These are phyloP conservation scores for Eulemur albifrons DNA, from an alignment of 2,797 vertebrate species.

Conservation along the genomic window DNA sequence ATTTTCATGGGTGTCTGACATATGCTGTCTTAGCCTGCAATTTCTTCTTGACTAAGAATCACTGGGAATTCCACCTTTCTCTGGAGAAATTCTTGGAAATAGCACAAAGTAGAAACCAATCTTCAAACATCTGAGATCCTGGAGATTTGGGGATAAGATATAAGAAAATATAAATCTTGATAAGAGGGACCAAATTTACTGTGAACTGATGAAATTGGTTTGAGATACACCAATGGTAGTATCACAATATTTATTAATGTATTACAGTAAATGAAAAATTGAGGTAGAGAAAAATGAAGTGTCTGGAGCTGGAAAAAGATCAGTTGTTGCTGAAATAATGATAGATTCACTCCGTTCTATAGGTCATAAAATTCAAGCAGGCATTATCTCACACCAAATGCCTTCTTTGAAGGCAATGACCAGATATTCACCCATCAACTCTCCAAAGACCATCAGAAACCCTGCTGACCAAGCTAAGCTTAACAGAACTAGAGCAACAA, in stretches of 20 bases:
- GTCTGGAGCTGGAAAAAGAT: neutral
- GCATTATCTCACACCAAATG: neutral
- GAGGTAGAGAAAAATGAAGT: neutral
- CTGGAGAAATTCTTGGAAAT: neutral
- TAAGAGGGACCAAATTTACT: neutral
- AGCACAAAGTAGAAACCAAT: neutral
- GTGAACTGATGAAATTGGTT: neutral
- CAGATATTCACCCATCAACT: neutral
- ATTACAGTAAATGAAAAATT: neutral
- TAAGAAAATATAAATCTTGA: neutral
- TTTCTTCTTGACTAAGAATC: neutral
- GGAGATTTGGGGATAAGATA: neutral
- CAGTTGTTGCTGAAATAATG: neutral
- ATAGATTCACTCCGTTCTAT: neutral
- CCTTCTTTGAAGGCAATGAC: neutral
- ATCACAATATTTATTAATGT: neutral
- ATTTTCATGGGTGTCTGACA: neutral
- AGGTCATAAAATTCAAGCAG: neutral
- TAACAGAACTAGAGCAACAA: neutral
- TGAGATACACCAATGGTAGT: neutral
- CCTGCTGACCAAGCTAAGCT: neutral
- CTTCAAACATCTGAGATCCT: neutral
- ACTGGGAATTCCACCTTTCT: neutral
- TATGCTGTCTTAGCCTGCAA: neutral
- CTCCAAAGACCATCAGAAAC: neutral